Evolutionary conservation across 2,797 vertebrate genomes (phyloP).

Genomic region (Gallinago nigripennis): DNA sequence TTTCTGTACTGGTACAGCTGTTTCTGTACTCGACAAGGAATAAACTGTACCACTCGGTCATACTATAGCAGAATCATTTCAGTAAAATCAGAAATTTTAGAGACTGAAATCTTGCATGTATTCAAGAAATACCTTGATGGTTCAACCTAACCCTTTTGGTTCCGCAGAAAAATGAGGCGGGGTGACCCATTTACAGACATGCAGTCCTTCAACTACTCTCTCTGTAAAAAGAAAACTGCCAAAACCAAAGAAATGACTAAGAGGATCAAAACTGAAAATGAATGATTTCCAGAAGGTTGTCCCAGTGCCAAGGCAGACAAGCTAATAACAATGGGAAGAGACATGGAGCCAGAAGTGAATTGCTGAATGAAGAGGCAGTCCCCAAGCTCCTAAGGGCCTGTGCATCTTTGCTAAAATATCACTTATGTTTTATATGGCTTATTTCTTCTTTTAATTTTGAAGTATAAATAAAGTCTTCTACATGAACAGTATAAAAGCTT

Average conservation of each 20-base stretch:
- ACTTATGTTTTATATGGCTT: not conserved
- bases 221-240: not conserved
- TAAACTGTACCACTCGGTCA: not conserved
- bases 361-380: not conserved
- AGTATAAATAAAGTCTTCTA: not conserved
- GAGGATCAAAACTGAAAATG: not conserved
- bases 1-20: not conserved
- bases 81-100: not conserved
- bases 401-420: not conserved
- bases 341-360: not conserved
- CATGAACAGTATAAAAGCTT: not conserved
- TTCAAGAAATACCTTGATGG: not conserved
- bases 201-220: not conserved
- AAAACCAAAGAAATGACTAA: not conserved
- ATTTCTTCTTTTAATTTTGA: not conserved
- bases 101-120: not conserved
- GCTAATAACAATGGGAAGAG: not conserved
- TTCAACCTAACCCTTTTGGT: constrained; percentile 1
- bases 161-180: constrained; percentile 70
- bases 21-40: not conserved
- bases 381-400: not conserved
- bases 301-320: not conserved
- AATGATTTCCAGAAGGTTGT: not conserved
- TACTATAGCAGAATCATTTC: not conserved
- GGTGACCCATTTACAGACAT: constrained; percentile 63